A percentile compares a stretch with the other conserved stretches of the same genome.
Conservation (phyloP, 2,797 vertebrate genomes). For the Hirundo rustica region DNA sequence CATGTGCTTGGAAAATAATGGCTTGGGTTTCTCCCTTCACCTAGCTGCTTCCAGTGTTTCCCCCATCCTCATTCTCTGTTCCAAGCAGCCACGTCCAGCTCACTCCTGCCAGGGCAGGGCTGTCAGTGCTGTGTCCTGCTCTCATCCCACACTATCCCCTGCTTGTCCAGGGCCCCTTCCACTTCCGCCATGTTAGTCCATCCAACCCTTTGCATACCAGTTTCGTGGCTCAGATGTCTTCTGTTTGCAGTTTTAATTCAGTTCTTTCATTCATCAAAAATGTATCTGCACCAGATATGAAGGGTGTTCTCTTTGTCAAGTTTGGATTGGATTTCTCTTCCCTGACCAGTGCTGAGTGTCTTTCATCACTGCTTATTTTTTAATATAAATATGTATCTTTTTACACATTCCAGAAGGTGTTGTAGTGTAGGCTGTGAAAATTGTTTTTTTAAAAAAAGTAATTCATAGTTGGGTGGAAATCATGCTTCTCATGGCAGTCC, state of each 20-base stretch:
- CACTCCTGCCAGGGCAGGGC: background rate
- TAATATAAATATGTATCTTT: background rate
- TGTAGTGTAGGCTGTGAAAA: background rate
- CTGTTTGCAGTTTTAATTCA: background rate
- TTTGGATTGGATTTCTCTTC: background rate
- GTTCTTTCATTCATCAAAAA: background rate
- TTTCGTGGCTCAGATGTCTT: background rate
- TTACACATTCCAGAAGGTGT: background rate
- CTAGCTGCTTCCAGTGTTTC: background rate
- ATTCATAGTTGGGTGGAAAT: background rate
- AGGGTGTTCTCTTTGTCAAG: background rate
- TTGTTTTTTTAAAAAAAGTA: background rate
- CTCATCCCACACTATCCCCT: rapidly evolving
- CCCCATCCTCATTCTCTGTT: background rate
- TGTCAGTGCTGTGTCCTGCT: background rate
- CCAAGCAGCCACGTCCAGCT: background rate
- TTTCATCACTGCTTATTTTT: background rate
- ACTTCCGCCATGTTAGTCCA: background rate
- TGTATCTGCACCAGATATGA: background rate
- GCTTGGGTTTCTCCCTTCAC: background rate
- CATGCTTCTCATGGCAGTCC: background rate
- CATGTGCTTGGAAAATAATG: background rate
- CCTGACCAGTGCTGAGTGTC: background rate
- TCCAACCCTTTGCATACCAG: background rate
- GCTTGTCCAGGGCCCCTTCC: background rate